Evolutionary conservation across 2,888 invertebrate genomes (phyloP).

Genomic region (Diaperis boleti): DNA sequence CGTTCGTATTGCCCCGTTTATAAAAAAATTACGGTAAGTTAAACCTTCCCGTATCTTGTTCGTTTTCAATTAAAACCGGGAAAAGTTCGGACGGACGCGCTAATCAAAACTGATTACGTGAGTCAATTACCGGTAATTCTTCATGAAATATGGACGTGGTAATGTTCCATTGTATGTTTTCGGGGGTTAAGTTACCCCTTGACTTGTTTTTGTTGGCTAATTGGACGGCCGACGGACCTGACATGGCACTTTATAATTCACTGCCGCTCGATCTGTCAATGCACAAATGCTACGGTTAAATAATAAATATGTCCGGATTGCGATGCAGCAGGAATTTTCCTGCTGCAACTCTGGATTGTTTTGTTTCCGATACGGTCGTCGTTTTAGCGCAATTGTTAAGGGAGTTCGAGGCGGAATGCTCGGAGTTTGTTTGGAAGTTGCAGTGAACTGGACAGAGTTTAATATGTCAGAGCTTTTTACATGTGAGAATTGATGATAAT

Average conservation of each 20-base stretch:
- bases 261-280: constrained; percentile 57
- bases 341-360: neutral
- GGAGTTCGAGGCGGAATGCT: constrained; percentile 1
- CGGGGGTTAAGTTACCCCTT: constrained; percentile 43
- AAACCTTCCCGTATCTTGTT: constrained; percentile 1
- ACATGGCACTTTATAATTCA: constrained; percentile 63
- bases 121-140: constrained; percentile 37
- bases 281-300: constrained; percentile 47
- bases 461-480: too few species aligned
- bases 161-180: constrained; percentile 48
- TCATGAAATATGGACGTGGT: constrained; percentile 44
- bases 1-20: constrained; percentile 27
- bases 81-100: constrained; percentile 18
- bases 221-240: constrained; percentile 60
- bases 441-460: too few species aligned
- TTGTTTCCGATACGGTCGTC: constrained; percentile 1
- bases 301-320: constrained; percentile 47
- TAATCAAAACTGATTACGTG: constrained; percentile 36
- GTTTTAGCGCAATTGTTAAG: constrained; percentile 2
- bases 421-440: too few species aligned
- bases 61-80: constrained; percentile 27
- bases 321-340: constrained; percentile 19
- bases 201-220: constrained; percentile 61
- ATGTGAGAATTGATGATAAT: too few species aligned
- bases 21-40: constrained; percentile 11